These are phyloP conservation scores for Ernsta delagoae DNA, from an alignment of 2,888 invertebrate species.

Conservation along the genomic window DNA sequence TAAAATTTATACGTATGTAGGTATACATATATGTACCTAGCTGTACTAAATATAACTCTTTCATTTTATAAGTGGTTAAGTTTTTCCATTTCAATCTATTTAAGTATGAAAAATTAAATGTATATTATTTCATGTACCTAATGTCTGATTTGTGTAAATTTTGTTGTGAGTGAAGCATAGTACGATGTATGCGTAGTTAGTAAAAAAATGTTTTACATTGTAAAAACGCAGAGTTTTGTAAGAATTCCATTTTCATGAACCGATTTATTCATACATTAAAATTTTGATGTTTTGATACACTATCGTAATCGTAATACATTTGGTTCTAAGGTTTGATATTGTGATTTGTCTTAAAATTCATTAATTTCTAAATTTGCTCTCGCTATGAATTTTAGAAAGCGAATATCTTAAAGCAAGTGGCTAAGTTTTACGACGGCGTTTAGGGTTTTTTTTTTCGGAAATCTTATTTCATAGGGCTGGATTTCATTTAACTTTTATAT, in stretches of 20 bases:
- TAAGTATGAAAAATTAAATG: no score
- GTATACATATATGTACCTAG: not conserved
- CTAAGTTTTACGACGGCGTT: constrained; percentile 40
- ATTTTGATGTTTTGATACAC: constrained; percentile 61
- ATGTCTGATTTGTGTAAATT: constrained; percentile 1
- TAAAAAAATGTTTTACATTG: constrained; percentile 15
- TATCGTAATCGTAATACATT: constrained; percentile 52
- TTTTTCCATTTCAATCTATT: no score
- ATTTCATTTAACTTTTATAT: no score
- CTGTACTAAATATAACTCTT: no score
- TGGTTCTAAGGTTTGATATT: constrained; percentile 71
- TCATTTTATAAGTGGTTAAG: no score
- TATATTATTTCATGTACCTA: no score
- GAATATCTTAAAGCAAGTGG: constrained; percentile 46
- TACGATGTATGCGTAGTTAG: constrained; percentile 11
- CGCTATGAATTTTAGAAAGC: constrained; percentile 62
- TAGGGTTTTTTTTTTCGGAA: not conserved
- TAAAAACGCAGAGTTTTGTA: constrained; percentile 11
- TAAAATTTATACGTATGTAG: no score
- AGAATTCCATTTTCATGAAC: constrained; percentile 50
- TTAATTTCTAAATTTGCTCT: constrained; percentile 59
- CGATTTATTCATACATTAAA: constrained; percentile 43
- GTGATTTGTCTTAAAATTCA: constrained; percentile 66
- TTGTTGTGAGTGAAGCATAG: constrained; percentile 9
- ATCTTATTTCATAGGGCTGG: not conserved